Conservation (phyloP, 2,888 invertebrate species). For the Chrysina gloriosa region DNA sequence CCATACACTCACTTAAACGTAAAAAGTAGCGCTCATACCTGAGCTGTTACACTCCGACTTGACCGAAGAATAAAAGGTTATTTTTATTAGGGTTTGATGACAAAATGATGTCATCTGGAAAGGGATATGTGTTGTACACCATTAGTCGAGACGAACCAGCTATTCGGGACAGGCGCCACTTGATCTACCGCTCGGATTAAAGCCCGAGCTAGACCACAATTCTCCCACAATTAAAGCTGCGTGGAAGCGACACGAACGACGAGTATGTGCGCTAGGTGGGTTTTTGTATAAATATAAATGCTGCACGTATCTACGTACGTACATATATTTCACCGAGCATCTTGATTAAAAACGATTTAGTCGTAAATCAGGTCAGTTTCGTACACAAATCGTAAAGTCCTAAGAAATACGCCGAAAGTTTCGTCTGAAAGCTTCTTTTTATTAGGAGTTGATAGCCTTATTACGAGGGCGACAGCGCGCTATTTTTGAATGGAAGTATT, state of each 20-base stretch:
- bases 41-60: neutral
- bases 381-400: conserved; percentile 26
- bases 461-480: neutral
- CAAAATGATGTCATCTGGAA: conserved; percentile 64
- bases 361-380: conserved; percentile 26
- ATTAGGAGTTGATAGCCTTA: conserved; percentile 29
- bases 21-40: conserved; percentile 27
- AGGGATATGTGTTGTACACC: conserved; percentile 63
- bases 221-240: conserved; percentile 34
- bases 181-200: conserved; percentile 44
- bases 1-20: neutral
- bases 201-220: conserved; percentile 31
- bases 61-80: conserved; percentile 57
- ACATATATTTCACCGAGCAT: conserved; percentile 10
- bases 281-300: neutral
- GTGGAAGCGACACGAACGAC: neutral
- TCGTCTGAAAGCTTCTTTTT: neutral
- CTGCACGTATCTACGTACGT: neutral
- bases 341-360: conserved; percentile 32
- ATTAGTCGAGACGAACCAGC: conserved; percentile 60
- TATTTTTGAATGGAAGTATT: conserved; percentile 7
- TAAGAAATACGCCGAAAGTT: neutral
- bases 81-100: conserved; percentile 64
- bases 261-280: neutral
- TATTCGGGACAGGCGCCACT: conserved; percentile 52